Percentiles rank a stretch among this genome's conserved stretches.
phyloP scores from a whole-genome alignment of 1,140 invertebrate species.

The Lordiphosa clarofinis region DNA sequence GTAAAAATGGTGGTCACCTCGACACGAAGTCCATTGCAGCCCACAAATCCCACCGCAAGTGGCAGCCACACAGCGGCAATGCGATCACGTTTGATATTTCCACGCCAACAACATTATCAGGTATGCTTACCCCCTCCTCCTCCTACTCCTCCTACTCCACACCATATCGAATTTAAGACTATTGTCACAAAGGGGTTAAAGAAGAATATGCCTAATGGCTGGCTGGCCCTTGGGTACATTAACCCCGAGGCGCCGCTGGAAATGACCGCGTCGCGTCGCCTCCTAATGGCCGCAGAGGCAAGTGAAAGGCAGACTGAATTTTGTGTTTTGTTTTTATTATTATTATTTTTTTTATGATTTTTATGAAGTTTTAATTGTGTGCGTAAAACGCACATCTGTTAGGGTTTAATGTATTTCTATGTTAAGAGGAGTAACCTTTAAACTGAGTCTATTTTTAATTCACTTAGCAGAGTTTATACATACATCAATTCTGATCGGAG shows the following conservation, averaged over 20 bases:
- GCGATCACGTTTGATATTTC: conserved; percentile 68
- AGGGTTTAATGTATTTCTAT: no score
- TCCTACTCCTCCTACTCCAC: not conserved
- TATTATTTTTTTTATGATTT: conserved; percentile 2
- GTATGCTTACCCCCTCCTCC: conserved; percentile 30
- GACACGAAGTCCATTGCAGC: conserved; percentile 60
- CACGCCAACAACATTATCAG: conserved; percentile 68
- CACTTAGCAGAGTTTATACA: conserved; percentile 4
- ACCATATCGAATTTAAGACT: not conserved
- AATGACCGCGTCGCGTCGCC: conserved; percentile 29
- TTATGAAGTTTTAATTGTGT: no score
- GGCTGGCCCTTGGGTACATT: conserved; percentile 44
- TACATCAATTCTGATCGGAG: conserved; percentile 10
- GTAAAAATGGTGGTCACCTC: conserved; percentile 64
- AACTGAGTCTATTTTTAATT: no score
- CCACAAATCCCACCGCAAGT: conserved; percentile 45
- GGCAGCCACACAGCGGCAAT: conserved; percentile 47
- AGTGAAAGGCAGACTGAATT: conserved; percentile 26
- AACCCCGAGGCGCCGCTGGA: conserved; percentile 50
- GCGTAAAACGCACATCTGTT: no score
- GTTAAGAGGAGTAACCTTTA: no score
- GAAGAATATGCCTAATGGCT: not conserved
- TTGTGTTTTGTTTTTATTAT: conserved; percentile 21
- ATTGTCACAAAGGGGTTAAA: conserved; percentile 20
- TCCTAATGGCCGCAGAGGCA: conserved; percentile 35